Conservation (phyloP, 2,113 vertebrate species). For the Ciconia stormi region DNA sequence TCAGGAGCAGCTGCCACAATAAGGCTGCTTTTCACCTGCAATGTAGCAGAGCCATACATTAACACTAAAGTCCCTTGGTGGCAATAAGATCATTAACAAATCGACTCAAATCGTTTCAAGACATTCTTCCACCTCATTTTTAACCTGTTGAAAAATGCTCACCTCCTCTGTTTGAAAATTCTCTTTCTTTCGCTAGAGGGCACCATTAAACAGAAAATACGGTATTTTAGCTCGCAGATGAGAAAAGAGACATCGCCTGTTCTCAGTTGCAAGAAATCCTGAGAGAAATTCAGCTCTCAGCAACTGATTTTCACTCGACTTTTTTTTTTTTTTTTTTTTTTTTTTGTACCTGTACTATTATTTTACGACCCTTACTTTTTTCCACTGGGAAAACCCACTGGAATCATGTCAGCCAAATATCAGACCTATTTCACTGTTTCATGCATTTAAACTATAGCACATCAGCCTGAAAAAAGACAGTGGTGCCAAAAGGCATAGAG, state of each 20-base stretch:
- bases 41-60: neutral
- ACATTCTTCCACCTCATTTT: slow-evolving; percentile 13
- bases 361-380: neutral
- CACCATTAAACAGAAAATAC: slow-evolving; percentile 67
- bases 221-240: neutral
- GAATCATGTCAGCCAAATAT: slow-evolving; percentile 34
- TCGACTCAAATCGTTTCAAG: neutral
- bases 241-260: neutral
- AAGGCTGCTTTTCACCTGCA: neutral
- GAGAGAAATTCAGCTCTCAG: slow-evolving; percentile 64
- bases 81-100: neutral
- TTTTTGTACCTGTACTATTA: slow-evolving; percentile 16
- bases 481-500: neutral
- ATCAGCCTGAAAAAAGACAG: neutral
- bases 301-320: slow-evolving; percentile 47
- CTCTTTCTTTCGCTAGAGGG: slow-evolving; percentile 63
- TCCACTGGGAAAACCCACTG: neutral
- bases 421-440: neutral
- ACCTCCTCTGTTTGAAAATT: neutral
- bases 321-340: slow-evolving; percentile 21
- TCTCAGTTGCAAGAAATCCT: neutral
- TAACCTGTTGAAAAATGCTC: neutral
- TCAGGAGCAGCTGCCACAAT: neutral
- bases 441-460: neutral
- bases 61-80: neutral